phyloP scores from a whole-genome alignment of 2,888 invertebrate genomes.

The Gymnocheta viridis region DNA sequence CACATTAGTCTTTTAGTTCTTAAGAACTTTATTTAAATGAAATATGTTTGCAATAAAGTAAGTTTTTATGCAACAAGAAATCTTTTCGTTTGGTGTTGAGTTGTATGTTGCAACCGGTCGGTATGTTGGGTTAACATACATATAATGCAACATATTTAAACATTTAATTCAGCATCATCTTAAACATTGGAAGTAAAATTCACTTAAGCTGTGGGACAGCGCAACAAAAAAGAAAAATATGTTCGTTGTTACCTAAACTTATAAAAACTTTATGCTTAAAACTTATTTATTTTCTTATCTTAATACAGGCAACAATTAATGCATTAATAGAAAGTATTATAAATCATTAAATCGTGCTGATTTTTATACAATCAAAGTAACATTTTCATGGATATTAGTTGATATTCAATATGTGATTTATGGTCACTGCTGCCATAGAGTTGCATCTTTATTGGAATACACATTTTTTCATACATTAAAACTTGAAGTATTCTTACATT shows the following conservation, averaged over 20 bases:
- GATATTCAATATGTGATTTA: constrained; percentile 30
- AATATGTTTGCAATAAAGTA: background rate
- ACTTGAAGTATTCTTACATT: background rate
- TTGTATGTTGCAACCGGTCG: background rate
- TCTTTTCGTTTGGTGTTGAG: background rate
- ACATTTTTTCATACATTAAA: no score
- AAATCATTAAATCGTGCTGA: constrained; percentile 42
- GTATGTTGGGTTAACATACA: background rate
- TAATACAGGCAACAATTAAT: background rate
- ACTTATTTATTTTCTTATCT: background rate
- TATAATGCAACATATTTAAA: no score
- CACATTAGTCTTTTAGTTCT: no score
- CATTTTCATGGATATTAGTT: constrained; percentile 29
- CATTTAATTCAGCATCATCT: no score
- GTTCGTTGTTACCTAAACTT: no score
- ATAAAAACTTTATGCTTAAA: background rate
- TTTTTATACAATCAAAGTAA: constrained; percentile 31
- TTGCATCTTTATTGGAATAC: background rate
- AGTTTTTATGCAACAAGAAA: background rate
- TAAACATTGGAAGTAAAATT: no score
- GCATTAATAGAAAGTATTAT: background rate
- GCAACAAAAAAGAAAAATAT: no score
- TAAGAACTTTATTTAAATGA: background rate
- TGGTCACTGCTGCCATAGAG: background rate
- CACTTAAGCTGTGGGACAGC: no score